Conservation (phyloP, 2,888 invertebrate species). For the Magallana nippona region DNA sequence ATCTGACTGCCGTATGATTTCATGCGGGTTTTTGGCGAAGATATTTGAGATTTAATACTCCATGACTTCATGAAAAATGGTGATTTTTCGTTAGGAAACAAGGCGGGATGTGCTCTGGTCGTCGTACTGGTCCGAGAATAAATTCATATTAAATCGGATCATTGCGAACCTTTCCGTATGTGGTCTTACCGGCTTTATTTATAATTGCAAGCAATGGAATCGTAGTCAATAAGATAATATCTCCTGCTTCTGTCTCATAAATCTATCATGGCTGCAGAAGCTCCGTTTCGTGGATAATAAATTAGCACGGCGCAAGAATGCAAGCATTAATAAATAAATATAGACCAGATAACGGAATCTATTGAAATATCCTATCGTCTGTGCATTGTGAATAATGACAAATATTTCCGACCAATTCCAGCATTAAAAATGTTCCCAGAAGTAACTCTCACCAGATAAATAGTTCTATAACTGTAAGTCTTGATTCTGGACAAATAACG, state of each 20-base stretch:
- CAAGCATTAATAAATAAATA: conserved; percentile 25
- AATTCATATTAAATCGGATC: conserved; percentile 7
- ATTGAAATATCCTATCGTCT: conserved; percentile 17
- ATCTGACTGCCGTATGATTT: background rate
- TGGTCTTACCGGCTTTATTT: background rate
- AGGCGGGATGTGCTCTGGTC: background rate
- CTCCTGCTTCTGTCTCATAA: background rate
- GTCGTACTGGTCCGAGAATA: background rate
- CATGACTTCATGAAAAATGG: background rate
- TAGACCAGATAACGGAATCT: conserved; percentile 1
- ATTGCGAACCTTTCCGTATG: background rate
- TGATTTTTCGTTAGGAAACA: background rate
- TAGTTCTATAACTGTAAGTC: background rate
- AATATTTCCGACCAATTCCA: background rate
- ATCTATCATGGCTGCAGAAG: conserved; percentile 16
- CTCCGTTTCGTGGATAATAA: conserved; percentile 1
- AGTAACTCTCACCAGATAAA: background rate
- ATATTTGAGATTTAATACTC: background rate
- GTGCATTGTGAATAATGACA: conserved; percentile 5
- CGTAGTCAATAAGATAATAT: background rate
- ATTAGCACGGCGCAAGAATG: conserved; percentile 11
- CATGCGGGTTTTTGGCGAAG: background rate
- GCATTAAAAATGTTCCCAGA: no score
- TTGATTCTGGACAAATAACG: background rate
- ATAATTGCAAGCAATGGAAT: background rate